Conservation (phyloP, 2,888 invertebrate genomes). For the Catotricha subobsoleta region DNA sequence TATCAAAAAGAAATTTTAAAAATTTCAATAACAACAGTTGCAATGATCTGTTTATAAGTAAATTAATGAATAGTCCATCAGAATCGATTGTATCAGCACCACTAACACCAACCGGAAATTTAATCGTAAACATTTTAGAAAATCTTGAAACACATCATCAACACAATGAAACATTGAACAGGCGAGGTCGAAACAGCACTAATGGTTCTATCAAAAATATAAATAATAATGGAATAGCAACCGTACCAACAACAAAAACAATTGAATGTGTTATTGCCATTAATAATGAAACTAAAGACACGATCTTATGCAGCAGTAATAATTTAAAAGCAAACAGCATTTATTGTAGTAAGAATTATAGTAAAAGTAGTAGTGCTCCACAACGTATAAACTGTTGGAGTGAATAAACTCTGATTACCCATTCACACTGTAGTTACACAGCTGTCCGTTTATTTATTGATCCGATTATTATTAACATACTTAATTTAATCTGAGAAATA, state of each 20-base stretch:
- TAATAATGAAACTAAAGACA: slow-evolving; percentile 3
- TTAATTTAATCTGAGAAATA: too few relatives aligned
- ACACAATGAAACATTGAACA: background rate
- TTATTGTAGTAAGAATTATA: background rate
- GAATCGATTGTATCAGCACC: slow-evolving; percentile 3
- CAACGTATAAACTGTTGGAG: slow-evolving; percentile 2
- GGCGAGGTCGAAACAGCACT: slow-evolving; percentile 1
- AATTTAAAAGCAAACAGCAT: background rate
- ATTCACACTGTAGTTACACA: too few relatives aligned
- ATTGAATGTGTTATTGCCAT: slow-evolving; percentile 2
- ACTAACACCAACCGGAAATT: slow-evolving; percentile 2
- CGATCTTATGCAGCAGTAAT: background rate
- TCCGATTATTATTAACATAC: too few relatives aligned
- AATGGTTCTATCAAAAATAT: background rate
- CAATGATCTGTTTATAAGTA: slow-evolving; percentile 1
- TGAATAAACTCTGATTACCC: background rate
- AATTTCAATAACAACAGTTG: slow-evolving; percentile 3
- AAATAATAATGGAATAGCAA: background rate
- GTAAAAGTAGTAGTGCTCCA: slow-evolving; percentile 1
- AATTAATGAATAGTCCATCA: background rate
- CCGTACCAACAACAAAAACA: background rate
- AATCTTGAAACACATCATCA: background rate
- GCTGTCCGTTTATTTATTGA: too few relatives aligned
- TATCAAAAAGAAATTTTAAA: background rate
- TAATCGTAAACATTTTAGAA: slow-evolving; percentile 1